Evolutionary conservation across 1,140 invertebrate genomes (phyloP).

Genomic region (Pararge aegeria): DNA sequence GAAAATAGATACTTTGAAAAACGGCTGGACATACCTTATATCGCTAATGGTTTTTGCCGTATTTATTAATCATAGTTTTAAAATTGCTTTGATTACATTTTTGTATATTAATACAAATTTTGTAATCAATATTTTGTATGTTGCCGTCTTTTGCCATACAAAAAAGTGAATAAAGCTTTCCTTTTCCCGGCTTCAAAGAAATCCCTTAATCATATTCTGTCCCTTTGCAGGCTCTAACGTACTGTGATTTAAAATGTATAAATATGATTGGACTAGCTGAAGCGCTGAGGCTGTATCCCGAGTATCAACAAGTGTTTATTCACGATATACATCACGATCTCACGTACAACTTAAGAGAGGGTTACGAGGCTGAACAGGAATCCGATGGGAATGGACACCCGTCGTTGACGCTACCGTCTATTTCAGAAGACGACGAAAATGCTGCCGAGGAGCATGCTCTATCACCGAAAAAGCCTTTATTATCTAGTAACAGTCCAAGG

Average conservation of each 20-base stretch:
- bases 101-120: too few species aligned
- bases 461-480: slow-evolving; percentile 82
- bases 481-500: slow-evolving; percentile 82
- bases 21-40: too few species aligned
- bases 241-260: slow-evolving; percentile 97
- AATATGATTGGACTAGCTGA: slow-evolving; percentile 94
- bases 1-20: too few species aligned
- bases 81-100: too few species aligned
- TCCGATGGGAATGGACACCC: slow-evolving; percentile 90
- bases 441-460: slow-evolving; percentile 86
- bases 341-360: slow-evolving; percentile 96
- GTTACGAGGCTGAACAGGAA: slow-evolving; percentile 92
- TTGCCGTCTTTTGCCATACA: too few species aligned
- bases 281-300: slow-evolving; percentile 93
- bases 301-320: slow-evolving; percentile 95
- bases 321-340: slow-evolving; percentile 97
- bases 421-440: slow-evolving; percentile 96
- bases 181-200: neutral
- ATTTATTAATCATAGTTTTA: too few species aligned
- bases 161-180: too few species aligned
- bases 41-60: too few species aligned
- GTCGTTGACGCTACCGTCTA: slow-evolving; percentile 91
- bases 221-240: slow-evolving; percentile 87
- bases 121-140: too few species aligned
- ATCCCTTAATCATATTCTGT: neutral